Conservation (phyloP, 2,888 invertebrate species). For the Nycteola revayana region DNA sequence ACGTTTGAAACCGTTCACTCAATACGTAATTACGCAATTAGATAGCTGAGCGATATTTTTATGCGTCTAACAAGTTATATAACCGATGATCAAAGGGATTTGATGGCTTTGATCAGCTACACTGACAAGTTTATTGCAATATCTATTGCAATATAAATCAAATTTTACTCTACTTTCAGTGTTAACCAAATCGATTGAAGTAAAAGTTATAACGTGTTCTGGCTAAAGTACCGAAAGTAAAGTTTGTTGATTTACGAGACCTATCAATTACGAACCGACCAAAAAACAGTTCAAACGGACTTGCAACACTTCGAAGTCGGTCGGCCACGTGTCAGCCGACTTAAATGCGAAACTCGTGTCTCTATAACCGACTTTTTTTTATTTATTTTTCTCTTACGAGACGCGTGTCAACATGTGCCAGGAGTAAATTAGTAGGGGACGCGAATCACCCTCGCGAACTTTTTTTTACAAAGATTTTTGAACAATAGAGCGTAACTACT, state of each 20-base stretch:
- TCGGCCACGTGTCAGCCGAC: constrained; percentile 49
- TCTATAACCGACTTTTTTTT: constrained; percentile 58
- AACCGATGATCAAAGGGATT: constrained; percentile 40
- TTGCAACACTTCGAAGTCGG: constrained; percentile 34
- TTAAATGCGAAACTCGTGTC: constrained; percentile 74
- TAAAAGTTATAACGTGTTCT: constrained; percentile 53
- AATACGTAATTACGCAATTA: constrained; percentile 35
- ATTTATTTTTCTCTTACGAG: constrained; percentile 63
- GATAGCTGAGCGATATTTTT: constrained; percentile 24
- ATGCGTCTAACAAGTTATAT: constrained; percentile 21
- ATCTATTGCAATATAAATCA: constrained; percentile 20
- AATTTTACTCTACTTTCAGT: constrained; percentile 41
- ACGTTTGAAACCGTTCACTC: constrained; percentile 39
- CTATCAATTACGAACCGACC: constrained; percentile 60
- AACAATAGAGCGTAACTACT: constrained; percentile 77
- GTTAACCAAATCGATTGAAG: constrained; percentile 53
- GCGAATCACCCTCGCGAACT: constrained; percentile 67
- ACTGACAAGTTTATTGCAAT: constrained; percentile 24
- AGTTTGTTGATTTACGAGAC: constrained; percentile 48
- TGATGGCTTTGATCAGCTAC: constrained; percentile 18
- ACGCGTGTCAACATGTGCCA: constrained; percentile 80
- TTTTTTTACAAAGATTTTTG: constrained; percentile 73
- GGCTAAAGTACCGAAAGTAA: constrained; percentile 12
- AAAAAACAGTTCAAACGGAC: constrained; percentile 52
- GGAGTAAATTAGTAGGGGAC: constrained; percentile 79